Evolutionary conservation across 2,797 vertebrate species (phyloP), one percentile per base, ranked within the genome.

Genomic region (Lacerta bilineata): DNA sequence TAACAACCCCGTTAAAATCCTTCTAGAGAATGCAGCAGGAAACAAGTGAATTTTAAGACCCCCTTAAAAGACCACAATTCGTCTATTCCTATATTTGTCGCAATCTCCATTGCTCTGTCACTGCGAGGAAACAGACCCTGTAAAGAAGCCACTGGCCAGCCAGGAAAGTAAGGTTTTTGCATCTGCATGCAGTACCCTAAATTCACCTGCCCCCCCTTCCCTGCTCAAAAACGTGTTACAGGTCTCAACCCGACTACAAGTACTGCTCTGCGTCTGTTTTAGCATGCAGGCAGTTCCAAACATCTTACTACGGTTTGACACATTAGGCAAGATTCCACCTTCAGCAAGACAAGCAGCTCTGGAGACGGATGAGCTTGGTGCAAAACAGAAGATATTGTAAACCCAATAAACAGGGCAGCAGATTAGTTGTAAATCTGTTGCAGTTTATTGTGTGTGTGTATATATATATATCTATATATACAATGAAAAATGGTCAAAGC

Each of bases 361-460:
- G 71, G 41, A 71, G 72, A 61, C 80, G 77, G 50, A 25, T 18
- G 77, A 83, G 41, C 55, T 91, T 72, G 71, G 71, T 84, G 80
- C 74, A 87, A 85, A 87, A 81, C 84, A 83, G n/a, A 90, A 89
- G 84, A 89, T 83, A 87, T 92, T 90, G 90, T 87, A 88, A 92
- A 39, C 72, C 86, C 10, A 91, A 84, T 92, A 92, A 93, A 90
- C 85, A 91, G 33, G 72, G 90, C 93, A 87, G 76, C 72, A 90
- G 93, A 92, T 88, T 90, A 87, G 61, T 68, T 85, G 43, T 91
- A 91, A 91, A 85, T 91, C 89, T 90, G 81, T 50, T 88, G 74
- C 68, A 59, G 36, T 91, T 93, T 91, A 94, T 50, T 87, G 83
- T 33, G 33, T 33, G 33, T 33, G 33, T 33, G 33, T 33, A 33